Conservation (phyloP, 2,797 vertebrate species). For the Crocodylus rhombifer region DNA sequence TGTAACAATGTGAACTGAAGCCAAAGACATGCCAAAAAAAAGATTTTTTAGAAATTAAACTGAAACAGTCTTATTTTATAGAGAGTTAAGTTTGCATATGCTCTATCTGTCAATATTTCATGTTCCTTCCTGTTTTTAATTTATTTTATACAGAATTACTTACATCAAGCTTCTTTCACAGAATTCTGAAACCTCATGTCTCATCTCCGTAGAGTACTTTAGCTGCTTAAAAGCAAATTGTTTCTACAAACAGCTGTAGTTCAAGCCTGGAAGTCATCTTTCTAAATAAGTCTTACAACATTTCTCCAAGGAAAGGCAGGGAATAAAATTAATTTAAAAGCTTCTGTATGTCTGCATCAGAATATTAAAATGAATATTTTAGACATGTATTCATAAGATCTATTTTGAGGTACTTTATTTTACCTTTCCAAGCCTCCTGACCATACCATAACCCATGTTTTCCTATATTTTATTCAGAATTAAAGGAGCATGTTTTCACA, state of each 20-base stretch:
- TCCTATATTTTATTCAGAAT: conserved; percentile 51
- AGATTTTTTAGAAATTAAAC: background rate
- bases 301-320: background rate
- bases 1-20: conserved; percentile 13
- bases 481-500: conserved; percentile 39
- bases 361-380: conserved; percentile 19
- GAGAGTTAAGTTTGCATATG: background rate
- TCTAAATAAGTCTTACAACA: background rate
- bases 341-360: background rate
- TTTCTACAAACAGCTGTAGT: background rate
- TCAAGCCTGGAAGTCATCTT: background rate
- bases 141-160: conserved; percentile 37
- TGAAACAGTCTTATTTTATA: background rate
- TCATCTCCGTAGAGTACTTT: background rate
- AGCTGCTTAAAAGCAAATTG: background rate
- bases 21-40: conserved; percentile 42
- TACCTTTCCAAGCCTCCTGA: conserved; percentile 29
- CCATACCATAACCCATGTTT: conserved; percentile 40
- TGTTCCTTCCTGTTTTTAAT: conserved; percentile 43
- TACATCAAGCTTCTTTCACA: background rate
- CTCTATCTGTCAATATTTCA: conserved; percentile 25
- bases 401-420: conserved; percentile 16
- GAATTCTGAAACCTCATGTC: conserved; percentile 4
- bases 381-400: background rate
- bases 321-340: background rate